Base-by-base conservation (phyloP, 1,140 invertebrate genomes). In the Thaumetopoea pityocampa region DNA sequence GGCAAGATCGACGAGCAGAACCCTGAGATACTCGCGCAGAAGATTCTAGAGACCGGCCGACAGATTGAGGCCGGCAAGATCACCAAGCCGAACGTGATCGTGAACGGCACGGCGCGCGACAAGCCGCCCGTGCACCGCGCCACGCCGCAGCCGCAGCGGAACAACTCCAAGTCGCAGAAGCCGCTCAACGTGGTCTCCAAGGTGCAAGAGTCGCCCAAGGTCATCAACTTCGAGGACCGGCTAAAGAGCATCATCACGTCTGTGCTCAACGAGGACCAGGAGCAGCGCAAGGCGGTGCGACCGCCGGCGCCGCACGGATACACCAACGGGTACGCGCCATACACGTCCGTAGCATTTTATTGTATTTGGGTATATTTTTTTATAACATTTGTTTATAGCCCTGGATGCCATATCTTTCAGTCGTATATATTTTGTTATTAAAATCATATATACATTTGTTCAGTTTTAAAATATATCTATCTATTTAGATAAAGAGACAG, bases 1-100 rank as follows among this genome's bases (percentile, higher is more conserved):
- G 94, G 92, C 1, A 96, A 95, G 76, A 96, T 96, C 42, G 92
- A 96, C 60, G 95, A 96, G 61, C 94, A 95, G 59, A 96, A 96
- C 86, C 95, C 94, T 0, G 94, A 96, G 77, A 90, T 96, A 23
- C 74, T 96, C 7, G 94, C 94, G 0, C 92, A 94, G 71, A 96
- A 96, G 67, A 96, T 96, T 45, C 80, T 96, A 8, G 94, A 96
- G 73, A 95, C 93, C 0, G 94, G 94, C 2, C 85, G 94, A 0
- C 93, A 95, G 76, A 93, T 96, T 28, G 94, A 96, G 72, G 93
- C 93, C 4, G 92, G 91, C 11, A 92, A 93, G 70, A 88, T 89
- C 24, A 47, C 68, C 19, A 82, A 77, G 55, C 70, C 76, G 5
- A 83, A 85, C 38, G 70, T 78, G 1, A 70, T 78, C 22, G 78